These are phyloP conservation scores for Melanerpes aurifrons DNA, from an alignment of 2,113 vertebrate genomes.

Conservation along the genomic window DNA sequence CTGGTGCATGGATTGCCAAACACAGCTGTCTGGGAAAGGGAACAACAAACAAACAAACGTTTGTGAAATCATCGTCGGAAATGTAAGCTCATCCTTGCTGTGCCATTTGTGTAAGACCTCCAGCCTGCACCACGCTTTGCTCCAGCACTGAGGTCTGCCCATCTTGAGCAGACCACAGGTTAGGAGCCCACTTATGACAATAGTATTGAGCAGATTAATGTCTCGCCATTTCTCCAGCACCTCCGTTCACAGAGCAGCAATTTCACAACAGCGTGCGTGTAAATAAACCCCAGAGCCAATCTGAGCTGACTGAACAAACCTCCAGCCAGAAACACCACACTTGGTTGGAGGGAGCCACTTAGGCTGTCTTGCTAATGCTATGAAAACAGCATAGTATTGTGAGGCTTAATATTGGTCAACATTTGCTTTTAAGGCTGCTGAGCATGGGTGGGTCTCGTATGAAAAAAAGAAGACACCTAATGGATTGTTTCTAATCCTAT, in stretches of 20 bases:
- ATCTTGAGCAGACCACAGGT: not conserved
- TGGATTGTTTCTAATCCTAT: not conserved
- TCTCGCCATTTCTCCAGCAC: not conserved
- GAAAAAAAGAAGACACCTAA: not conserved
- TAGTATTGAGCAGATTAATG: not conserved
- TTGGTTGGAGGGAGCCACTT: not conserved
- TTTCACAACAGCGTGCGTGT: conserved; percentile 11
- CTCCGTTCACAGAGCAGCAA: not conserved
- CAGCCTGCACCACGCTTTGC: not conserved
- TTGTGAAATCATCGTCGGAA: conserved; percentile 3
- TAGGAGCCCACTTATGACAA: not conserved
- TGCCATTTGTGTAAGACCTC: conserved; percentile 26
- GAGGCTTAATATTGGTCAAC: not conserved
- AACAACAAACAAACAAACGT: conserved; percentile 16
- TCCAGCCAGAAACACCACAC: conserved; percentile 9
- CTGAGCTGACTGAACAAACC: not conserved
- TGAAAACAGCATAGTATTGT: not conserved
- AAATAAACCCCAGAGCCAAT: conserved; percentile 35
- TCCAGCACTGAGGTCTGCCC: not conserved
- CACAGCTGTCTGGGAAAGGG: not conserved
- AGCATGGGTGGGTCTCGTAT: not conserved
- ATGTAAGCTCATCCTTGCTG: conserved; percentile 4
- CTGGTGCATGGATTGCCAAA: conserved; percentile 22
- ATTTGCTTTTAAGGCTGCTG: not conserved
- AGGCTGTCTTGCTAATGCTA: not conserved